A percentile compares a stretch with the other conserved stretches of the same genome.
Evolutionary conservation across 30 jellyfish, hydroid and myxozoan species (phyloP).

Genomic region (Turritopsis rubra): DNA sequence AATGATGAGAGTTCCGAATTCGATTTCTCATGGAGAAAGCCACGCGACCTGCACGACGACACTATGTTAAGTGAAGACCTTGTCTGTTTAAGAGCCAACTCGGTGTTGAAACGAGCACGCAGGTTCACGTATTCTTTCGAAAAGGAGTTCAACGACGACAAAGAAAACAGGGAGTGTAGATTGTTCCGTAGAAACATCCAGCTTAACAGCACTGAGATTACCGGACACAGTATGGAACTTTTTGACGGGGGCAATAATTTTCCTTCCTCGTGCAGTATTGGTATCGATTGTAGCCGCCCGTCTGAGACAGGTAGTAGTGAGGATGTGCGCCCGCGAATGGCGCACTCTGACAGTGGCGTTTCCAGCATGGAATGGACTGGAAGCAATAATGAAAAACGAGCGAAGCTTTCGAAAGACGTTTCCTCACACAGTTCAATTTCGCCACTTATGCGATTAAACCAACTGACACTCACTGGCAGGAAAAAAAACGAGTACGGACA

Average conservation of each 20-base stretch:
- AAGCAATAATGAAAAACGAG: background rate
- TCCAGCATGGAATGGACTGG: slow-evolving; percentile 26
- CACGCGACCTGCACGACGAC: background rate
- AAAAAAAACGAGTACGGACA: slow-evolving; percentile 6
- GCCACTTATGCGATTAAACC: slow-evolving; percentile 14
- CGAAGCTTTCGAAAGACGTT: too few species aligned
- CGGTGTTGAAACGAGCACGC: slow-evolving; percentile 27
- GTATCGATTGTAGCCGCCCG: background rate
- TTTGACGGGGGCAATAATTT: background rate
- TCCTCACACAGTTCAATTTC: slow-evolving; percentile 11
- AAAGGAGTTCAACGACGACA: slow-evolving; percentile 21
- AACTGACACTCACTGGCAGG: slow-evolving; percentile 7
- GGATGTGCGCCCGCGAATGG: background rate
- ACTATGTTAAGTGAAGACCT: slow-evolving; percentile 12
- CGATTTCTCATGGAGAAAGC: background rate
- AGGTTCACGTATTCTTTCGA: slow-evolving; percentile 19
- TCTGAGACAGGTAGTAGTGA: background rate
- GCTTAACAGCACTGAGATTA: slow-evolving; percentile 22
- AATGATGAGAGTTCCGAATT: slow-evolving; percentile 7
- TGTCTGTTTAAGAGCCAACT: slow-evolving; percentile 23
- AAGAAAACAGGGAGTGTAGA: slow-evolving; percentile 7
- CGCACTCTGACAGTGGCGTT: slow-evolving; percentile 22
- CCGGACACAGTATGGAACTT: background rate
- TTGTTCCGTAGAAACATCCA: background rate
- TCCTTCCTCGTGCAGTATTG: background rate